Evolutionary conservation across 2,113 vertebrate genomes (phyloP).

Genomic region (Phaetusa simplex): DNA sequence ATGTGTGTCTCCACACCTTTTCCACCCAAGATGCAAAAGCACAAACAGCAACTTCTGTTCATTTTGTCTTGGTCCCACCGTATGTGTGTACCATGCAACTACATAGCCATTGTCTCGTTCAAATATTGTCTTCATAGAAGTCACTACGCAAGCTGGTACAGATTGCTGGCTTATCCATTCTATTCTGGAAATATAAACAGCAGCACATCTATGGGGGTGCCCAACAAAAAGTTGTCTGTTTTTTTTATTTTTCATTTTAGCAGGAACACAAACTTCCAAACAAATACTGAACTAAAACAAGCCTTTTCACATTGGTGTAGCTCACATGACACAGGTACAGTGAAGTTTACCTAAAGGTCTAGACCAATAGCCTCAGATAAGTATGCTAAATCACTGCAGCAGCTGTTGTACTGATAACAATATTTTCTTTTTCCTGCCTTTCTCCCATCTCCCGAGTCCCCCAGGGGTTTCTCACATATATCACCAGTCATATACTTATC

Average conservation of each 20-base stretch:
- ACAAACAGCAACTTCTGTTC: not conserved
- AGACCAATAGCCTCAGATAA: not conserved
- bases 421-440: not conserved
- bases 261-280: not conserved
- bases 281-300: not conserved
- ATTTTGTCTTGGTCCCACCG: not conserved
- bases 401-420: not conserved
- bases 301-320: not conserved
- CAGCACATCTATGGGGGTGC: not conserved
- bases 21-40: not conserved
- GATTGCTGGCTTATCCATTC: not conserved
- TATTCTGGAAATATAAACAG: not conserved
- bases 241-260: not conserved
- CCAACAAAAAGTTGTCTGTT: not conserved
- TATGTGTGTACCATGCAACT: not conserved
- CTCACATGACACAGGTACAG: not conserved
- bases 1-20: not conserved
- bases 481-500: not conserved
- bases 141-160: not conserved
- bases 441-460: not conserved
- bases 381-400: not conserved
- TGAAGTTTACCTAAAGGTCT: not conserved
- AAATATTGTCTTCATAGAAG: not conserved
- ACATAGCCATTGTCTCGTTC: not conserved
- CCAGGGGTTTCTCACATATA: not conserved